Evolutionary conservation across 1,140 invertebrate genomes (phyloP), one percentile per base, ranked within the genome.

Genomic region (Rhizoglyphus robini): DNA sequence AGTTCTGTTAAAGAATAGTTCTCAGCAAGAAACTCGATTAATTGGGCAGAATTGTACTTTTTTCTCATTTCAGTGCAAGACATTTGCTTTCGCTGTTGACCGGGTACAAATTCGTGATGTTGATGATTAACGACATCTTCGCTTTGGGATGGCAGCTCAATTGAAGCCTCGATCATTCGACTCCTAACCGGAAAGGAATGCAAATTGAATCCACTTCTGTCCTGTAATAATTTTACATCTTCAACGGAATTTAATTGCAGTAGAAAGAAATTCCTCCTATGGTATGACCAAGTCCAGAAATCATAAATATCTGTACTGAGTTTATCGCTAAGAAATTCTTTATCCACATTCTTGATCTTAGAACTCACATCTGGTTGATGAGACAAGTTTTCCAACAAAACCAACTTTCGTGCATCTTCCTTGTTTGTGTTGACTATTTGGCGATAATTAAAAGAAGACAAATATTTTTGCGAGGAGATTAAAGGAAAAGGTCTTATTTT

Each of bases 141-240:
- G 29, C 20, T 47, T 61, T 2, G 2, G 13, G 32, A 48, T 63
- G 11, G n/a, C 5, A 4, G 18, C 2, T 13, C 8, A 20, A 63
- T 29, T 46, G 58, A 60, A 4, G 41, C 32, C 23, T 63, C 34
- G 2, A 63, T 47, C 61, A 63, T 63, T 48, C 61, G 32, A 3
- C n/a, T 63, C 25, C 47, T 11, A 25, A 63, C 27, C 4, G 61
- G 61, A 61, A 63, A 63, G 18, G 61, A 61, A 63, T 63, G 34
- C n/a, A 47, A 20, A 49, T 63, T 47, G 32, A 60, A 63, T 3
- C 61, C 61, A 63, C 34, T 46, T n/a, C 1, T 38, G 5, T 61
- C 15, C 8, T 18, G 8, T 27, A 63, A 20, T 31, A 18, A 13
- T 25, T 3, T 30, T 11, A 47, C 61, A 23, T 63, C 61, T 20